Conservation (phyloP, 1,140 invertebrate genomes). For the Helicoverpa armigera region DNA sequence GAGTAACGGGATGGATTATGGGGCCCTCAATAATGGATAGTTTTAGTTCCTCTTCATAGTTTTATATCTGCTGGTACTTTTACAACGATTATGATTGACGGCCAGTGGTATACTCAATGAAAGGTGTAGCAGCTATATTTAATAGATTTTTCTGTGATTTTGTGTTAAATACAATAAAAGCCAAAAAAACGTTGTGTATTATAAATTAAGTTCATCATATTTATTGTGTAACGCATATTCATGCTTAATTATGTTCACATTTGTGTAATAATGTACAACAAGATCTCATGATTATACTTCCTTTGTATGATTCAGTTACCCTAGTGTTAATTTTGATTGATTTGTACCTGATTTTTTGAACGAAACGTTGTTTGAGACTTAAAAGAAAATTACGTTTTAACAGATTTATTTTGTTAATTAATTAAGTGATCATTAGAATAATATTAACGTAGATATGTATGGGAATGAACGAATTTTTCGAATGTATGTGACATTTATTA, state of each 20-base stretch:
- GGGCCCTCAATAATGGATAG: slow-evolving; percentile 57
- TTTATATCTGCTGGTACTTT: slow-evolving; percentile 49
- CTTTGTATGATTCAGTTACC: slow-evolving; percentile 82
- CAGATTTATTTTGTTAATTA: slow-evolving; percentile 81
- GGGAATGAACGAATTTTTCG: slow-evolving; percentile 77
- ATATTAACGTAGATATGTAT: slow-evolving; percentile 70
- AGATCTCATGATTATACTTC: slow-evolving; percentile 80
- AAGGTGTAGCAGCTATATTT: slow-evolving; percentile 64
- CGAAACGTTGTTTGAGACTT: slow-evolving; percentile 80
- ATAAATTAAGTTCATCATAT: slow-evolving; percentile 62
- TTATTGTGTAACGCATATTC: slow-evolving; percentile 62
- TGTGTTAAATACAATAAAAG: slow-evolving; percentile 76
- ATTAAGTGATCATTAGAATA: slow-evolving; percentile 65
- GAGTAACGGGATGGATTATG: slow-evolving; percentile 62
- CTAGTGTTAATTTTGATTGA: slow-evolving; percentile 83
- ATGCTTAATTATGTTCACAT: slow-evolving; percentile 43
- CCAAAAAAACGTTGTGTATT: slow-evolving; percentile 76
- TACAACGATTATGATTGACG: slow-evolving; percentile 50
- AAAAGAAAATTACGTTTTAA: slow-evolving; percentile 79
- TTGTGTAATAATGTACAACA: slow-evolving; percentile 64
- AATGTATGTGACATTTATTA: slow-evolving; percentile 69
- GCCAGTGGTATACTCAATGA: slow-evolving; percentile 51
- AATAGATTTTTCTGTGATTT: slow-evolving; percentile 82
- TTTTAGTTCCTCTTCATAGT: slow-evolving; percentile 49
- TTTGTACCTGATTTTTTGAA: slow-evolving; percentile 85